These are phyloP conservation scores for Calameuta idolon DNA, from an alignment of 2,888 invertebrate species.

Conservation along the genomic window DNA sequence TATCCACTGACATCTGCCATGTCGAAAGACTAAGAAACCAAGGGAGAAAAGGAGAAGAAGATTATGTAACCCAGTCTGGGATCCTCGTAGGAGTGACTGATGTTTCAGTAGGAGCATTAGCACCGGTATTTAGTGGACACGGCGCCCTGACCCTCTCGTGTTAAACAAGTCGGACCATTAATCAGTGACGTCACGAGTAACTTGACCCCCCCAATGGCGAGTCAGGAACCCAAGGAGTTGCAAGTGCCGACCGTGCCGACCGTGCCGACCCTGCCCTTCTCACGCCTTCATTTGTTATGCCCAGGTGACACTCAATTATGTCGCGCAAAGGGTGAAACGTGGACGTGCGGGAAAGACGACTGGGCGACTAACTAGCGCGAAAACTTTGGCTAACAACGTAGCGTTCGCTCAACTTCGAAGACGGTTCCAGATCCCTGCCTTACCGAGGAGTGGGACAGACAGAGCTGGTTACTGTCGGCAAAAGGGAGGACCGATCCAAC, in stretches of 20 bases:
- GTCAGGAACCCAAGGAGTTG: background rate
- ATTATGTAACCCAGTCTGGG: background rate
- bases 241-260: slow-evolving; percentile 9
- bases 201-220: slow-evolving; percentile 42
- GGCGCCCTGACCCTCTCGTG: slow-evolving; percentile 49
- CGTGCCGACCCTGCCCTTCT: slow-evolving; percentile 22
- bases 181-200: slow-evolving; percentile 57
- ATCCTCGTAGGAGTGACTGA: slow-evolving; percentile 26
- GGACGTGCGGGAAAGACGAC: slow-evolving; percentile 35
- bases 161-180: slow-evolving; percentile 61
- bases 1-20: background rate
- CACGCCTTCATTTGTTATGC: slow-evolving; percentile 61
- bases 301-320: slow-evolving; percentile 64
- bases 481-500: background rate
- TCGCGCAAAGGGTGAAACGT: slow-evolving; percentile 47
- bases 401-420: slow-evolving; percentile 15
- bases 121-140: slow-evolving; percentile 57
- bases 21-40: background rate
- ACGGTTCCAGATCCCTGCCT: slow-evolving; percentile 1
- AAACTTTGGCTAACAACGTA: slow-evolving; percentile 51
- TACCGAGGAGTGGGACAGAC: background rate
- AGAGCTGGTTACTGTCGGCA: background rate
- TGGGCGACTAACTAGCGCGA: slow-evolving; percentile 48
- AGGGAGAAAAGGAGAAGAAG: background rate
- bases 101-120: slow-evolving; percentile 53